A percentile compares a stretch with the other conserved stretches of the same genome.
Conservation (phyloP, 2,113 vertebrate species). For the Phaetusa simplex region DNA sequence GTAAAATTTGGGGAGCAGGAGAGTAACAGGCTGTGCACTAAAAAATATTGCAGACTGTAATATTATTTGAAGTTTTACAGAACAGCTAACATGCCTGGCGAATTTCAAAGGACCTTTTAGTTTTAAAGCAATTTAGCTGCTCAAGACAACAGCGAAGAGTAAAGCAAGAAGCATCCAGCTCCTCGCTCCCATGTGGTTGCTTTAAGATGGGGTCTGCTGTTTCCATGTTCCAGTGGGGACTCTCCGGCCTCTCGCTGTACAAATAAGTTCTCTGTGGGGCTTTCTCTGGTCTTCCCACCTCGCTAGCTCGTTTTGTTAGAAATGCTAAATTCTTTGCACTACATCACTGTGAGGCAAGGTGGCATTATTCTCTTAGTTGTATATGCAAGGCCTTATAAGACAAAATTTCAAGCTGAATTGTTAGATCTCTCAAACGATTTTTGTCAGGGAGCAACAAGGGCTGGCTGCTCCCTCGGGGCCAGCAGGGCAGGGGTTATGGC, state of each 20-base stretch:
- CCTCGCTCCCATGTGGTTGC: background rate
- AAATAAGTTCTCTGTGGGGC: background rate
- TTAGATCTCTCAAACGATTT: background rate
- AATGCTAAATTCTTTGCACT: slow-evolving; percentile 40
- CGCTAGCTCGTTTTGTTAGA: background rate
- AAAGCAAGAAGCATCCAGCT: background rate
- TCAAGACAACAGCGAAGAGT: background rate
- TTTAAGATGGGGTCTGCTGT: background rate
- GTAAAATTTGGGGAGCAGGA: background rate
- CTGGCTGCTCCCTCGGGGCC: background rate
- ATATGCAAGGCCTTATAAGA: background rate
- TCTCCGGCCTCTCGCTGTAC: background rate
- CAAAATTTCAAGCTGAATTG: background rate
- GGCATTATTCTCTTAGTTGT: slow-evolving; percentile 61
- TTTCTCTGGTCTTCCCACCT: background rate
- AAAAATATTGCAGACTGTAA: background rate
- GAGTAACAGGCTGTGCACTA: background rate
- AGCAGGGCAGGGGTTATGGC: rapidly evolving
- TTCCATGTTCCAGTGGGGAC: background rate
- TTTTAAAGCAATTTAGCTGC: background rate
- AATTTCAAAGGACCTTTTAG: background rate
- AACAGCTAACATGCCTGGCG: background rate
- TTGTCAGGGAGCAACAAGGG: background rate
- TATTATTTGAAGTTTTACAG: background rate
- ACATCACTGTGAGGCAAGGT: slow-evolving; percentile 47